phyloP scores from a whole-genome alignment of 2,797 vertebrate species.

The Lacerta bilineata region DNA sequence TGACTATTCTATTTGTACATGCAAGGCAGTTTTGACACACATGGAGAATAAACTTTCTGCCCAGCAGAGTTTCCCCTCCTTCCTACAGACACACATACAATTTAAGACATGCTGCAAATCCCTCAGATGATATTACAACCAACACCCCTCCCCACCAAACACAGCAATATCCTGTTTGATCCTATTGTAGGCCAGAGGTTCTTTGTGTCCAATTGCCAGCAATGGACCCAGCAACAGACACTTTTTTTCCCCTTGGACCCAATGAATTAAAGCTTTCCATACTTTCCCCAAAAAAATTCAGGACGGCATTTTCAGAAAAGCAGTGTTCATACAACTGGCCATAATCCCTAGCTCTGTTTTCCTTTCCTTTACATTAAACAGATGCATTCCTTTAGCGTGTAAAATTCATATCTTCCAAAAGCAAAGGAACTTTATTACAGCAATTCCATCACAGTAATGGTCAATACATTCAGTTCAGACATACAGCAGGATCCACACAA shows the following conservation, averaged over 20 bases:
- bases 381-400: slow-evolving; percentile 42
- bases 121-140: slow-evolving; percentile 54
- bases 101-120: slow-evolving; percentile 62
- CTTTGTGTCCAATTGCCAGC: slow-evolving; percentile 71
- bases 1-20: slow-evolving; percentile 28
- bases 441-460: slow-evolving; percentile 59
- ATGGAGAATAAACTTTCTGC: slow-evolving; percentile 49
- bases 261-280: slow-evolving; percentile 46
- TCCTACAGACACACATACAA: slow-evolving; percentile 58
- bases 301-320: slow-evolving; percentile 64
- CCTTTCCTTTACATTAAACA: slow-evolving; percentile 10
- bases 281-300: slow-evolving; percentile 46
- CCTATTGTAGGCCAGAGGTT: slow-evolving; percentile 59
- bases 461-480: slow-evolving; percentile 56
- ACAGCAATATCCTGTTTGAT: slow-evolving; percentile 52
- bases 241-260: slow-evolving; percentile 54
- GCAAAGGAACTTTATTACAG: slow-evolving; percentile 22
- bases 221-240: slow-evolving; percentile 57
- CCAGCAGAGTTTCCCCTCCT: slow-evolving; percentile 62
- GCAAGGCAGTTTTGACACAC: slow-evolving; percentile 60
- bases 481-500: slow-evolving; percentile 45
- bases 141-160: slow-evolving; percentile 10
- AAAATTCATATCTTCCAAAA: slow-evolving; percentile 41
- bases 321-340: slow-evolving; percentile 77
- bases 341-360: slow-evolving; percentile 46